Conservation (phyloP, 2,797 vertebrate species). For the Bucorvus abyssinicus region DNA sequence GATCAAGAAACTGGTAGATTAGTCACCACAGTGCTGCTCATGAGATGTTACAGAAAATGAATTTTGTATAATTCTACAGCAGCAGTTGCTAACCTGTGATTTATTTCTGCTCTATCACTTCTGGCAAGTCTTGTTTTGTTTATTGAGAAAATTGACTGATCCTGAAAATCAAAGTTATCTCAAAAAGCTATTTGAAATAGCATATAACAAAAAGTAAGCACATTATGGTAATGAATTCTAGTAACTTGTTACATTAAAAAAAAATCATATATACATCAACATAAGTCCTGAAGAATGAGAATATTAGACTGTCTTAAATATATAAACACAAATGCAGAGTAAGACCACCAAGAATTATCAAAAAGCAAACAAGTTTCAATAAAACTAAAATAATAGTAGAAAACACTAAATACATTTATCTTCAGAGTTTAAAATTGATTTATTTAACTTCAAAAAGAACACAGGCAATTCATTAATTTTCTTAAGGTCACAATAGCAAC, state of each 20-base stretch:
- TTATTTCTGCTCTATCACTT: not conserved
- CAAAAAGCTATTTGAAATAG: not conserved
- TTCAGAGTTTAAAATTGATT: not conserved
- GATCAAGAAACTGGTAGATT: not conserved
- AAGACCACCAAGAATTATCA: not conserved
- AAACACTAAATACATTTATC: not conserved
- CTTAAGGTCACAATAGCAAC: not conserved
- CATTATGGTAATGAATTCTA: not conserved
- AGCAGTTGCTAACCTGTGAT: not conserved
- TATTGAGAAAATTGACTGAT: not conserved
- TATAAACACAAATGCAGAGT: not conserved
- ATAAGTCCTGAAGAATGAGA: not conserved
- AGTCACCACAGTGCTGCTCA: not conserved
- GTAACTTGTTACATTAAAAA: not conserved
- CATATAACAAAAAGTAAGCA: not conserved
- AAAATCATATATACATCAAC: not conserved
- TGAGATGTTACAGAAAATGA: not conserved
- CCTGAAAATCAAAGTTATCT: not conserved
- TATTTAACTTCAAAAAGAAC: not conserved
- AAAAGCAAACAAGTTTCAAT: not conserved
- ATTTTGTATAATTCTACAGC: not conserved
- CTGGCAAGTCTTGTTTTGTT: not conserved
- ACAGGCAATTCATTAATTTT: not conserved
- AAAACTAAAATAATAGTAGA: not conserved
- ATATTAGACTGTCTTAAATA: not conserved